A percentile compares a stretch with the other conserved stretches of the same genome.
Conservation (phyloP, 35 echinoderm and acorn worm genomes). For the Stichopus chloronotus region DNA sequence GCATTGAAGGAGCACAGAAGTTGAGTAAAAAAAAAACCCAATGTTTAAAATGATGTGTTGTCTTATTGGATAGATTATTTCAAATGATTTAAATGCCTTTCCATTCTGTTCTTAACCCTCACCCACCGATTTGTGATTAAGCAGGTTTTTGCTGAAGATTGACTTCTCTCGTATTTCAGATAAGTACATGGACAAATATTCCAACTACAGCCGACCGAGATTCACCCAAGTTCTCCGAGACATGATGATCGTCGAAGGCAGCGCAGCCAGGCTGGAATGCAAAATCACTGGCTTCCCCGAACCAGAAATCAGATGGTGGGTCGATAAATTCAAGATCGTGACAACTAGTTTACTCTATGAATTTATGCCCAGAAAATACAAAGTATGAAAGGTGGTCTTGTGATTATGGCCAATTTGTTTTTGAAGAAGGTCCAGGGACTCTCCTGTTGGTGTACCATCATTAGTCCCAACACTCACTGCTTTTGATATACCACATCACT, state of each 20-base stretch:
- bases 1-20: no score
- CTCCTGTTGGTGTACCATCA: no score
- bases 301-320: conserved; percentile 97
- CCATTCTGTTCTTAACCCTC: no score
- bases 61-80: no score
- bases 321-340: background rate
- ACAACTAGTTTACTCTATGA: background rate
- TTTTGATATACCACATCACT: no score
- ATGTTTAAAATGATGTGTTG: no score
- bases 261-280: conserved; percentile 95
- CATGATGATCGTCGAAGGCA: conserved; percentile 87
- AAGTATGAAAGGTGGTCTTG: background rate
- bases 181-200: conserved; percentile 90
- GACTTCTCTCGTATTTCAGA: conserved; percentile 49
- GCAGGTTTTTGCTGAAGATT: no score
- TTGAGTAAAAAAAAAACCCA: no score
- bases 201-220: conserved; percentile 80
- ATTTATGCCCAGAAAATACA: background rate
- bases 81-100: no score
- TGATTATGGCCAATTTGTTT: background rate
- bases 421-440: background rate
- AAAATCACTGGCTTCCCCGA: conserved; percentile 95
- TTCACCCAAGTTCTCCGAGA: conserved; percentile 79
- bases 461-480: no score
- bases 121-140: no score